Conservation (phyloP, 2,113 vertebrate genomes). For the Menura novaehollandiae region DNA sequence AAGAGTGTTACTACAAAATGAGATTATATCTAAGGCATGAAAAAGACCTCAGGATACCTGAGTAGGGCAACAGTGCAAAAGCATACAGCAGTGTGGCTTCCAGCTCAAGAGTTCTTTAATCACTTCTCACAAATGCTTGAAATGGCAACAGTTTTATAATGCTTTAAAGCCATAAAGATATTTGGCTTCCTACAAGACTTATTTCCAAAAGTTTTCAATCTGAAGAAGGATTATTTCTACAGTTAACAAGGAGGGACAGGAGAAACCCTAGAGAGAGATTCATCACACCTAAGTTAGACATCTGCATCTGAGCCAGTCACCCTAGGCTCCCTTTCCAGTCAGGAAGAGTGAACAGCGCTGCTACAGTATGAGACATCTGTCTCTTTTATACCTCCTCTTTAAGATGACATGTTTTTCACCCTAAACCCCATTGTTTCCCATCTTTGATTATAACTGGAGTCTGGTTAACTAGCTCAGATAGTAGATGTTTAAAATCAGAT, state of each 20-base stretch:
- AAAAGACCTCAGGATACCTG: background rate
- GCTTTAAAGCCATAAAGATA: background rate
- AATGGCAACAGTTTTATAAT: background rate
- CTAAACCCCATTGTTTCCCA: background rate
- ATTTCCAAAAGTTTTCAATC: background rate
- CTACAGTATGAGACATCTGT: background rate
- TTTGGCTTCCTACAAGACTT: background rate
- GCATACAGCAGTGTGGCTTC: background rate
- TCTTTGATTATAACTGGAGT: background rate
- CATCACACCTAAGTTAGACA: slow-evolving; percentile 16
- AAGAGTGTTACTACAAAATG: background rate
- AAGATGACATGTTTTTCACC: background rate
- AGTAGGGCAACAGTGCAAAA: background rate
- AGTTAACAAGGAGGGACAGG: slow-evolving; percentile 10
- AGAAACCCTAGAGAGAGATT: background rate
- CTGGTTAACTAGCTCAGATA: background rate
- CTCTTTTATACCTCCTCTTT: background rate
- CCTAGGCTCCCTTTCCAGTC: slow-evolving; percentile 3
- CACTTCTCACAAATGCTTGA: background rate
- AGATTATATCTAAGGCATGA: background rate
- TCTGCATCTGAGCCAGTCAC: slow-evolving; percentile 14
- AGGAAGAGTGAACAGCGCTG: background rate
- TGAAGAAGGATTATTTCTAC: background rate
- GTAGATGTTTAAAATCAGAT: background rate
- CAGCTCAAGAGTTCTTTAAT: background rate